These are phyloP conservation scores for Pseudorectes ferrugineus DNA, from an alignment of 2,113 vertebrate genomes.

Conservation along the genomic window DNA sequence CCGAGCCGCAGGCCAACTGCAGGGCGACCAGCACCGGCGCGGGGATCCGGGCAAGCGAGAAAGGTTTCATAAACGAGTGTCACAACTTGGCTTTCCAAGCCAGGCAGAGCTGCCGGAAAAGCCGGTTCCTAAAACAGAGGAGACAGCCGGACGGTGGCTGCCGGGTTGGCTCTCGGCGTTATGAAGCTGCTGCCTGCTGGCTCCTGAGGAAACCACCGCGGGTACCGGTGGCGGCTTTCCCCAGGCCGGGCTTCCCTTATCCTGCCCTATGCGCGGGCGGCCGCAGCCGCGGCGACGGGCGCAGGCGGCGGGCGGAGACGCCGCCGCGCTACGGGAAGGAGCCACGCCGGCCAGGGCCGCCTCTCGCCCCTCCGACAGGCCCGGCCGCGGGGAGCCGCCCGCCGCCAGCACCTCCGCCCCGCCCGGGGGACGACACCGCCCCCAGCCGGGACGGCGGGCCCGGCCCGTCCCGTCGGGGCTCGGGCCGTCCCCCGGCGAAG, in stretches of 20 bases:
- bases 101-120: background rate
- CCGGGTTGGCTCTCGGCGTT: background rate
- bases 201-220: background rate
- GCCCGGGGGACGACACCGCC: too few relatives aligned
- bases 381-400: background rate
- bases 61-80: background rate
- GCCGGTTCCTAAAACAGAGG: background rate
- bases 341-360: background rate
- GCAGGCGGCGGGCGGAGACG: background rate
- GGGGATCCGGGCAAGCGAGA: background rate
- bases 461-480: too few relatives aligned
- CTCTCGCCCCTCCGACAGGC: background rate
- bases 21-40: background rate
- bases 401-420: too few relatives aligned
- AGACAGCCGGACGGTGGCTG: background rate
- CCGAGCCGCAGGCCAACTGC: background rate
- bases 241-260: background rate
- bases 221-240: background rate
- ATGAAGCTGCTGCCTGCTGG: background rate
- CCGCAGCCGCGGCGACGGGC: background rate
- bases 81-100: background rate
- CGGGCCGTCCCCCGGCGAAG: too few relatives aligned
- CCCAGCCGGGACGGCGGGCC: too few relatives aligned
- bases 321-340: background rate
- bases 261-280: background rate